Conservation (phyloP, 2,888 invertebrate species). For the Drosophila anomelani region DNA sequence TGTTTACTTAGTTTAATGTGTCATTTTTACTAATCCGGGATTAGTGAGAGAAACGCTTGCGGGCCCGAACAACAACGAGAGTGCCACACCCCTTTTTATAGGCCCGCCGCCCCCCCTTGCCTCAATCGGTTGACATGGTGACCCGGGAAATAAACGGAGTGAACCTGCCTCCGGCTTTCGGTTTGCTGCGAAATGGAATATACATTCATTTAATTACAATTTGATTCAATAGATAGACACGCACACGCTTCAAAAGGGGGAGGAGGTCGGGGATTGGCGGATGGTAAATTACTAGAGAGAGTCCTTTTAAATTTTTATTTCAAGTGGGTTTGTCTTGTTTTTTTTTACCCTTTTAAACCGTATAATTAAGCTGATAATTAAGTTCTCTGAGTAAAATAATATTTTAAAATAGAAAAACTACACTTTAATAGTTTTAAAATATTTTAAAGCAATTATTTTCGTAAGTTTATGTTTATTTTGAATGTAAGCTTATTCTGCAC, state of each 20-base stretch:
- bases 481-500: too few relatives aligned
- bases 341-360: too few relatives aligned
- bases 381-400: not conserved
- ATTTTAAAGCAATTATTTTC: not conserved
- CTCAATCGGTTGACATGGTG: slow-evolving; percentile 54
- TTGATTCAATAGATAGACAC: slow-evolving; percentile 47
- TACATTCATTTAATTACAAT: slow-evolving; percentile 72
- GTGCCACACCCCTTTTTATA: not conserved
- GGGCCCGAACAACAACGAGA: slow-evolving; percentile 37
- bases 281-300: not conserved
- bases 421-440: not conserved
- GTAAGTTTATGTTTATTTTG: too few relatives aligned
- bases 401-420: not conserved
- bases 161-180: slow-evolving; percentile 27
- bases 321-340: not conserved
- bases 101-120: not conserved
- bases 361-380: not conserved
- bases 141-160: slow-evolving; percentile 31
- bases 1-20: slow-evolving; percentile 67
- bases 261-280: not conserved
- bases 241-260: slow-evolving; percentile 10
- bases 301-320: not conserved
- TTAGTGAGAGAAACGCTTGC: slow-evolving; percentile 62
- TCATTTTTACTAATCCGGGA: slow-evolving; percentile 65
- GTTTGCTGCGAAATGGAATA: slow-evolving; percentile 23